Evolutionary conservation across 2,888 invertebrate species (phyloP), one percentile per base, ranked within the genome.

Genomic region (Microplitis deprimator): DNA sequence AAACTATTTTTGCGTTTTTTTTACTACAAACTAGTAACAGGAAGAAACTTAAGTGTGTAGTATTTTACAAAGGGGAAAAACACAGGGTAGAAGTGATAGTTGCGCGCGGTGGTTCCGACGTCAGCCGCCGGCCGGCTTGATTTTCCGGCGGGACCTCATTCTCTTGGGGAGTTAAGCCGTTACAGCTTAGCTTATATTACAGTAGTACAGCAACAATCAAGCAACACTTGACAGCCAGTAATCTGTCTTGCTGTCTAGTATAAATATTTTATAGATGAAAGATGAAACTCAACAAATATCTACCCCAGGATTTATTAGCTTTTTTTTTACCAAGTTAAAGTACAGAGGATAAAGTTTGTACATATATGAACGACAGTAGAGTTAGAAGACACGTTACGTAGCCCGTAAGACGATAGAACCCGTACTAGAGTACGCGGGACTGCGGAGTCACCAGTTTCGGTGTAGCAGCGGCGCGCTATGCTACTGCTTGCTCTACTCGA

Each of bases 131-230:
- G 75, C 75, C 75, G 75, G 75, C 41, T 61, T 67, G 60, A 77
- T 76, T 81, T 81, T 80, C 79, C 81, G 79, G 74, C 80, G 79
- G 76, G 77, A 78, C 70, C 67, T 75, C 75, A 73, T 76, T 64
- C 50, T 50, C 50, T 13, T 4, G 75, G 62, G 71, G 39, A 39
- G 61, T 68, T 68, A 41, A 16, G 29, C 41, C 41, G 68, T 73
- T 59, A 50, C 67, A 2, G 10, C 17, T 41, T 4, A 29, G 29
- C 6, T 17, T n/a, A 73, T 50, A 50, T 65, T 65, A n/a, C 65
- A 50, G 41, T 17, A 10, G 50, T 13, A 50, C 29, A 29, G 29
- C 29, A 29, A 29, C 29, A 4, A 29, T 29, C 29, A 29, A 29
- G 29, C 29, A 29, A 29, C 29, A 29, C 29, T 29, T 29, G 29